phyloP scores from a whole-genome alignment of 2,113 vertebrate species.

The Epinephelus cyanopodus region DNA sequence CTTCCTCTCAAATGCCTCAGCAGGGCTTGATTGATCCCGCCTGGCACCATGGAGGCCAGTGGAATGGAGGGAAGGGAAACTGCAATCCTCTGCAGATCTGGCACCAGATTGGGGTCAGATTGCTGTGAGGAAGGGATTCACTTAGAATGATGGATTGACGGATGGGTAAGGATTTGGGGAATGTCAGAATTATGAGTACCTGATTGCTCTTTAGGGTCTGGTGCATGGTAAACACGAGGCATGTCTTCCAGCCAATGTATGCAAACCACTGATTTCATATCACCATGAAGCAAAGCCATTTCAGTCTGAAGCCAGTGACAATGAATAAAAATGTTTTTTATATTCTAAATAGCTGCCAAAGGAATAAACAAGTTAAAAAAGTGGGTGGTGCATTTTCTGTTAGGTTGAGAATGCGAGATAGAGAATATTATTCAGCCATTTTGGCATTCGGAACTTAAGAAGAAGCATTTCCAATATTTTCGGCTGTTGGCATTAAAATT shows the following conservation, averaged over 20 bases:
- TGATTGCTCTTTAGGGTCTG: constrained; percentile 22
- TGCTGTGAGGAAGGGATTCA: constrained; percentile 35
- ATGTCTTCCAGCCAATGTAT: background rate
- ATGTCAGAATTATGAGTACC: constrained; percentile 43
- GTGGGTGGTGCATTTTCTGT: background rate
- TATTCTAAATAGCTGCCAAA: background rate
- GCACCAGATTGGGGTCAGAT: constrained; percentile 53
- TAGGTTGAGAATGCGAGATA: background rate
- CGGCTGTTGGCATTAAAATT: constrained; percentile 38
- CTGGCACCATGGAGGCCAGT: constrained; percentile 57
- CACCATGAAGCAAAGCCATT: background rate
- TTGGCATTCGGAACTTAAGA: constrained; percentile 24
- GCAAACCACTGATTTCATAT: background rate
- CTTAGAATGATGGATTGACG: constrained; percentile 32
- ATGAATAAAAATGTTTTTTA: background rate
- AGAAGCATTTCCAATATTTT: constrained; percentile 41
- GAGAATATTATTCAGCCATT: constrained; percentile 20
- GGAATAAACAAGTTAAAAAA: background rate
- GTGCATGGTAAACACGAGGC: background rate
- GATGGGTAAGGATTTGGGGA: constrained; percentile 40
- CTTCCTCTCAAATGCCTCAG: constrained; percentile 65
- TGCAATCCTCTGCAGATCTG: constrained; percentile 63
- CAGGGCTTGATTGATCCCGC: constrained; percentile 68
- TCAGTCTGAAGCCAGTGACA: background rate
- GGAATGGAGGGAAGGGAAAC: constrained; percentile 46